Evolutionary conservation across 2,888 invertebrate genomes (phyloP).

Genomic region (Tortrix viridana): DNA sequence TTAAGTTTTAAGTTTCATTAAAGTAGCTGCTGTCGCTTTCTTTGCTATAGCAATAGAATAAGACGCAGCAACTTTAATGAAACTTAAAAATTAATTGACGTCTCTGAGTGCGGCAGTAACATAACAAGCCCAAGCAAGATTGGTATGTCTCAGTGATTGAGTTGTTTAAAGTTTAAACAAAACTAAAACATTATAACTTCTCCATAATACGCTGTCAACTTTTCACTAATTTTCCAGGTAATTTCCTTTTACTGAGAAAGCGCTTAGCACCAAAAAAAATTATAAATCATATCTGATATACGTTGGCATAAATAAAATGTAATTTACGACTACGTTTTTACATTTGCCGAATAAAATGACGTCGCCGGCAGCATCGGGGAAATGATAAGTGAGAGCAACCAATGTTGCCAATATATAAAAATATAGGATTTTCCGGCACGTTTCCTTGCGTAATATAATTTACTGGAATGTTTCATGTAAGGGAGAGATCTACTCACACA

Average conservation of each 20-base stretch:
- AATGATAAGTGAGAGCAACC: conserved; percentile 36
- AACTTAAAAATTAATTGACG: no score
- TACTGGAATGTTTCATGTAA: conserved; percentile 21
- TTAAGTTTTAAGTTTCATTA: no score
- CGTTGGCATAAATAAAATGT: conserved; percentile 64
- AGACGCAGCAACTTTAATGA: no score
- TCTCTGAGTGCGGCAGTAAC: no score
- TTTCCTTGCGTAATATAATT: conserved; percentile 32
- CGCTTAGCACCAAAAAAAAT: conserved; percentile 48
- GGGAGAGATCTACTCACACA: not conserved
- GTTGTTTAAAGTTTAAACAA: not conserved
- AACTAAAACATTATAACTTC: conserved; percentile 25
- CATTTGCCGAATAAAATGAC: conserved; percentile 61
- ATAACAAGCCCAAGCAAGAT: no score
- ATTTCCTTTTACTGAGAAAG: conserved; percentile 37
- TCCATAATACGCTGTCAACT: conserved; percentile 33
- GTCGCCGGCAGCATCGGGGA: conserved; percentile 46
- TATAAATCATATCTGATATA: conserved; percentile 70
- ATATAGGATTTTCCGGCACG: conserved; percentile 38
- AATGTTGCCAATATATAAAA: conserved; percentile 36
- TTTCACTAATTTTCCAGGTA: conserved; percentile 34
- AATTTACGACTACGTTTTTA: conserved; percentile 66
- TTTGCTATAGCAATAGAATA: no score
- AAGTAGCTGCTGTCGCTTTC: no score
- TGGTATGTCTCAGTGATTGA: not conserved